A percentile compares a stretch with the other conserved stretches of the same genome.
These are phyloP conservation scores for Okapia johnstoni DNA, from an alignment of 2,113 vertebrate genomes.

Conservation along the genomic window DNA sequence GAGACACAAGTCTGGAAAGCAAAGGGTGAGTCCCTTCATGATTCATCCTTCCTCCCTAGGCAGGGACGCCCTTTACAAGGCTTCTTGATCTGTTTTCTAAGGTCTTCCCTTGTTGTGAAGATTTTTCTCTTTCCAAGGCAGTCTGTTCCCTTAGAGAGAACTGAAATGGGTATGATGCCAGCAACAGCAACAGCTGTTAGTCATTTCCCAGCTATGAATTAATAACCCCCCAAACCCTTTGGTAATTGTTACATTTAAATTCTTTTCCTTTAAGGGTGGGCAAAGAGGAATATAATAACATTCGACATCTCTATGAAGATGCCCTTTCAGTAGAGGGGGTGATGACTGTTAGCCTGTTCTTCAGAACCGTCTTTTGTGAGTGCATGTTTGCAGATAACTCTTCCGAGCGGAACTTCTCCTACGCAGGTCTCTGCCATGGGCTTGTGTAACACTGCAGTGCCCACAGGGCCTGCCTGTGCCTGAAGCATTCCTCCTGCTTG, in stretches of 20 bases:
- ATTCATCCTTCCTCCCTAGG: neutral
- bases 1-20: neutral
- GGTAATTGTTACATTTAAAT: neutral
- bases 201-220: neutral
- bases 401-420: rapidly evolving
- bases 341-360: neutral
- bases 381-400: rapidly evolving
- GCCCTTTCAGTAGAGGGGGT: rapidly evolving
- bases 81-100: neutral
- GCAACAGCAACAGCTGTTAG: neutral
- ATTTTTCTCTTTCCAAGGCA: neutral
- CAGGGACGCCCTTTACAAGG: rapidly evolving
- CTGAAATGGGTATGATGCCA: rapidly evolving
- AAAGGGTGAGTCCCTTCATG: rapidly evolving
- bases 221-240: neutral
- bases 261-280: neutral
- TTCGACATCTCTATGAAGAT: neutral
- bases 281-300: neutral
- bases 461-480: neutral
- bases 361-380: rapidly evolving
- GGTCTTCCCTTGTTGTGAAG: neutral
- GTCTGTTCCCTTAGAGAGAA: neutral
- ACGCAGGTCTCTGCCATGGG: rapidly evolving
- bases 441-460: rapidly evolving
- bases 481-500: rapidly evolving